Base-by-base conservation (phyloP, 1,140 invertebrate genomes). In the Megalopta genalis region DNA sequence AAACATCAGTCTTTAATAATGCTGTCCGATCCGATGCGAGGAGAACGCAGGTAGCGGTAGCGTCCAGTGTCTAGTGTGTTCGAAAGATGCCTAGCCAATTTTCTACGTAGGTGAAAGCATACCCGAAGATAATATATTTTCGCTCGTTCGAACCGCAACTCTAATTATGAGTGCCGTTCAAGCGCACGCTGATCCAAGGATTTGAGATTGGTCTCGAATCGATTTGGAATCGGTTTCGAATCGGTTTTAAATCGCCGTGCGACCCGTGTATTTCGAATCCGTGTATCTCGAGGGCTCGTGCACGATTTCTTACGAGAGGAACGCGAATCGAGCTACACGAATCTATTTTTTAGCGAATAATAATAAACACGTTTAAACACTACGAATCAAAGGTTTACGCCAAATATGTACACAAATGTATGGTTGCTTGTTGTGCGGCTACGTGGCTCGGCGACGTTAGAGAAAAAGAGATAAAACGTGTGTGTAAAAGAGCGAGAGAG, bases 331-430 rank as follows among this genome's bases (percentile, higher is more conserved):
- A 73, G 77, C 74, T 60, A 82, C 32, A 37, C 52, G 42, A n/a
- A 46, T 73, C 37, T 71, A 78, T 78, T 27, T 70, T 83, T 83
- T 74, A 81, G 59, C 54, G 62, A 70, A 70, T 70, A 62, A 80
- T 27, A 68, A 70, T 12, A 81, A 52, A 52, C 49, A 52, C 49
- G 32, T 60, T 77, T 69, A 66, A 76, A 72, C 62, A 86, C 70
- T 88, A 82, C 71, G 80, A 87, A 88, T 88, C 86, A 87, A 88
- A 88, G 81, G 76, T 78, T 80, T 82, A 88, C 81, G 86, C 86
- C 86, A 88, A 88, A 87, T 88, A 86, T 86, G 74, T 67, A 82
- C 77, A 83, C 65, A 78, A 72, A 80, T 72, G 67, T 87, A 86
- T 42, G 70, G 77, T 86, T 72, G 62, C 57, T 81, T 77, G 57